These are phyloP conservation scores for Alouatta palliata DNA, from an alignment of 2,113 vertebrate genomes.

Conservation along the genomic window DNA sequence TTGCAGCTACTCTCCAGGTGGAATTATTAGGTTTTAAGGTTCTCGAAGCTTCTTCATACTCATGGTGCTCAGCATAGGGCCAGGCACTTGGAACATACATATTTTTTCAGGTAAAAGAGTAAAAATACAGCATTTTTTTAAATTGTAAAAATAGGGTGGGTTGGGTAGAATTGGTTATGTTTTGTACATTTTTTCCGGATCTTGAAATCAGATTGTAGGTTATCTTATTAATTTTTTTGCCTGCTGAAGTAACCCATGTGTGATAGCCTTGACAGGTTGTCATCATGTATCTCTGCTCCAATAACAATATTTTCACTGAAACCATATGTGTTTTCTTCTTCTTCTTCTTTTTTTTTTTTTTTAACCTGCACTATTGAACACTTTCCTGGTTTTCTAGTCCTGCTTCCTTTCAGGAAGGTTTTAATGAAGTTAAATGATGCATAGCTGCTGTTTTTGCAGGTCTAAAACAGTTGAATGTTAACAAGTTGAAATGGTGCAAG, in stretches of 20 bases:
- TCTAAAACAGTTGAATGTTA: neutral
- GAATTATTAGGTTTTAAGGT: neutral
- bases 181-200: neutral
- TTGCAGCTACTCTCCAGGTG: neutral
- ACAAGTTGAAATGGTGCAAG: neutral
- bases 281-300: neutral
- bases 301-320: neutral
- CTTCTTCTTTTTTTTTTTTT: neutral
- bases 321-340: neutral
- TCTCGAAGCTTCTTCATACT: neutral
- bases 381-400: neutral
- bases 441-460: neutral
- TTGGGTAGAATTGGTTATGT: neutral
- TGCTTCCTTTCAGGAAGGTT: neutral
- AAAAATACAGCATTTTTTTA: neutral
- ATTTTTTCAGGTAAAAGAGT: neutral
- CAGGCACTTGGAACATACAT: neutral
- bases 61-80: neutral
- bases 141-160: neutral
- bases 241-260: rapidly evolving
- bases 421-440: neutral
- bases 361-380: neutral
- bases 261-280: neutral
- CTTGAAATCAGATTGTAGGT: neutral
- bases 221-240: neutral